Evolutionary conservation across 1,140 invertebrate species (phyloP).

Genomic region (Glossosoma conforme): DNA sequence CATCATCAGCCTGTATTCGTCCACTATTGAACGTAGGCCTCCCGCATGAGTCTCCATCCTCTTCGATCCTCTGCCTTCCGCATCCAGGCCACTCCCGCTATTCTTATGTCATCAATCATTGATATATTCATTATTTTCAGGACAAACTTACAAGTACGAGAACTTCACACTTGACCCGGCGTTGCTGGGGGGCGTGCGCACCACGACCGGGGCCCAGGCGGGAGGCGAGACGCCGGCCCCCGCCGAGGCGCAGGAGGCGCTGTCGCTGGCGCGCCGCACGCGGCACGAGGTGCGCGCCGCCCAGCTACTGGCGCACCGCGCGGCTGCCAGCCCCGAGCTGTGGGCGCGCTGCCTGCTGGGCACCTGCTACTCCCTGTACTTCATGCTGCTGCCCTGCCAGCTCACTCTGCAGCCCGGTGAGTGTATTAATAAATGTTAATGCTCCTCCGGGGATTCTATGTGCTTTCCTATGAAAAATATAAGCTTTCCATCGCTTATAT

Average conservation of each 20-base stretch:
- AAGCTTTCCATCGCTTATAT: too few species aligned
- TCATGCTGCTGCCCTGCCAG: slow-evolving; percentile 82
- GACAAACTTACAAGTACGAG: slow-evolving; percentile 47
- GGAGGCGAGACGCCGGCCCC: slow-evolving; percentile 3
- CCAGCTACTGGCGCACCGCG: slow-evolving; percentile 79
- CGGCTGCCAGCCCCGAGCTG: slow-evolving; percentile 67
- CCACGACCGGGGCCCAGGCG: slow-evolving; percentile 10
- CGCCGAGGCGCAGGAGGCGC: slow-evolving; percentile 57
- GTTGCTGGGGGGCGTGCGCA: slow-evolving; percentile 35
- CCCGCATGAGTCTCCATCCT: too few species aligned
- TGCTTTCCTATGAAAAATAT: too few species aligned
- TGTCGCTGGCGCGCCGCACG: slow-evolving; percentile 86
- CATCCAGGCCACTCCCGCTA: too few species aligned
- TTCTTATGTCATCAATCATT: too few species aligned
- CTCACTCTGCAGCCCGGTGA: slow-evolving; percentile 38
- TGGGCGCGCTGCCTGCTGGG: slow-evolving; percentile 90
- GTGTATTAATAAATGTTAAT: slow-evolving; percentile 31
- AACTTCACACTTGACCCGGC: slow-evolving; percentile 51
- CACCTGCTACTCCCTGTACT: slow-evolving; percentile 95
- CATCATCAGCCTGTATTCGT: too few species aligned
- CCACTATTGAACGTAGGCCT: too few species aligned
- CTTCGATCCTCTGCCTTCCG: too few species aligned
- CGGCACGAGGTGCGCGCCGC: slow-evolving; percentile 92
- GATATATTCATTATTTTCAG: slow-evolving; percentile 35
- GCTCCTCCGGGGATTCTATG: background rate